Percentiles rank a stretch among this genome's conserved stretches.
phyloP scores from a whole-genome alignment of 64 coral and sea anemone genomes.

The Anthopleura sola region DNA sequence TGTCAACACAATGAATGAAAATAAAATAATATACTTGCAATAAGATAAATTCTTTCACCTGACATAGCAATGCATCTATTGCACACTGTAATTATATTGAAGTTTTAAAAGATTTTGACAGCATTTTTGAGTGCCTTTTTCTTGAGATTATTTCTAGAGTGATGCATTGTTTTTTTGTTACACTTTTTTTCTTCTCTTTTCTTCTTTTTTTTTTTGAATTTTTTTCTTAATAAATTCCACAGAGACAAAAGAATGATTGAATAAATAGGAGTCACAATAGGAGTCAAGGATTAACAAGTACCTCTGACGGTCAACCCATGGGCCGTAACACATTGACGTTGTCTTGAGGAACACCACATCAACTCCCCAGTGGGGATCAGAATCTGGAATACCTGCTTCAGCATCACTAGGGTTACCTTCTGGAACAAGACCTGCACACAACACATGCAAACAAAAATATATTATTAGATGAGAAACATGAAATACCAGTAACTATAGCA shows the following conservation, averaged over 20 bases:
- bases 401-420: slow-evolving; percentile 30
- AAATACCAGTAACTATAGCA: too few species aligned
- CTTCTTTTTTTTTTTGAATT: too few species aligned
- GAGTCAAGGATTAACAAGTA: background rate
- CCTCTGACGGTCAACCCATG: slow-evolving; percentile 98
- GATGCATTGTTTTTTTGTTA: too few species aligned
- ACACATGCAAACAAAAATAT: background rate
- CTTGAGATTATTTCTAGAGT: too few species aligned
- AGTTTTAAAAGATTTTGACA: too few species aligned
- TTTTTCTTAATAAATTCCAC: too few species aligned
- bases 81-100: too few species aligned
- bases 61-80: too few species aligned
- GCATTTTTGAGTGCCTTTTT: too few species aligned
- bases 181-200: too few species aligned
- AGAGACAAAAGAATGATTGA: slow-evolving; percentile 12
- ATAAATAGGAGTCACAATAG: background rate
- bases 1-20: slow-evolving; percentile 30
- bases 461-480: background rate
- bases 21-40: too few species aligned
- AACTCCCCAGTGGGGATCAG: slow-evolving; percentile 83
- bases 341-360: slow-evolving; percentile 85
- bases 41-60: too few species aligned
- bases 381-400: slow-evolving; percentile 57
- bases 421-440: background rate
- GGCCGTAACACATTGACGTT: slow-evolving; percentile 90